phyloP scores from a whole-genome alignment of 2,113 vertebrate genomes.

The Genyomyrus donnyi region DNA sequence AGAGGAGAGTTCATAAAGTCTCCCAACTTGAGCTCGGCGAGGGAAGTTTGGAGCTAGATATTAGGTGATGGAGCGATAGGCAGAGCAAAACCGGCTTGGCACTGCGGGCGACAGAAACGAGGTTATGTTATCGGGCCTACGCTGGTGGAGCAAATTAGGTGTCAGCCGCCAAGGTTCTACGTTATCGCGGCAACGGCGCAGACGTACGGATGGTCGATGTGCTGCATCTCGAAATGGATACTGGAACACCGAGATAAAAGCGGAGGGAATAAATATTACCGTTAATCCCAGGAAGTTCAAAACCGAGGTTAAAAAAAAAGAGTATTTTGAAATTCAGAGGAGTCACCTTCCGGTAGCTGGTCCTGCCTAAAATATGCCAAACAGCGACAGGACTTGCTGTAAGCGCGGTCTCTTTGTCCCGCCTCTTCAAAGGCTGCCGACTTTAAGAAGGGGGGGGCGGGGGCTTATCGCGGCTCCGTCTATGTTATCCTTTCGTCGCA shows the following conservation, averaged over 20 bases:
- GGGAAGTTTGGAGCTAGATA: not conserved
- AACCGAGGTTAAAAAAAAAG: not conserved
- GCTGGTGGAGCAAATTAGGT: conserved; percentile 18
- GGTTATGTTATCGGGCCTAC: not conserved
- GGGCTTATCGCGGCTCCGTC: conserved; percentile 49
- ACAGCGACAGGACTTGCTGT: not conserved
- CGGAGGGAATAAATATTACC: not conserved
- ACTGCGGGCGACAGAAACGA: too few species aligned
- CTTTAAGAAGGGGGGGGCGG: conserved; percentile 26
- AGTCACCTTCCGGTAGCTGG: not conserved
- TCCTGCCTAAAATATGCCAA: not conserved
- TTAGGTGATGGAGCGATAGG: not conserved
- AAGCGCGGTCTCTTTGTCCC: conserved; percentile 13
- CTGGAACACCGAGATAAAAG: not conserved
- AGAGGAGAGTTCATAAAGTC: not conserved
- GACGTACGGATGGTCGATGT: not conserved
- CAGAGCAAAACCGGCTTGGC: not conserved
- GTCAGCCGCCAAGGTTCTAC: conserved; percentile 1
- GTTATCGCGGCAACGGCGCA: not conserved
- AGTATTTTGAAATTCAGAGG: not conserved
- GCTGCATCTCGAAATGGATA: not conserved
- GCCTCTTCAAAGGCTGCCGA: conserved; percentile 44
- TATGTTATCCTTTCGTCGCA: conserved; percentile 52
- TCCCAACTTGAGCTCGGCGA: not conserved
- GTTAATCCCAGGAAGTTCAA: not conserved